A percentile compares a stretch with the other conserved stretches of the same genome.
phyloP scores from a whole-genome alignment of 2,797 vertebrate genomes.

The Neopelma chrysocephalum region DNA sequence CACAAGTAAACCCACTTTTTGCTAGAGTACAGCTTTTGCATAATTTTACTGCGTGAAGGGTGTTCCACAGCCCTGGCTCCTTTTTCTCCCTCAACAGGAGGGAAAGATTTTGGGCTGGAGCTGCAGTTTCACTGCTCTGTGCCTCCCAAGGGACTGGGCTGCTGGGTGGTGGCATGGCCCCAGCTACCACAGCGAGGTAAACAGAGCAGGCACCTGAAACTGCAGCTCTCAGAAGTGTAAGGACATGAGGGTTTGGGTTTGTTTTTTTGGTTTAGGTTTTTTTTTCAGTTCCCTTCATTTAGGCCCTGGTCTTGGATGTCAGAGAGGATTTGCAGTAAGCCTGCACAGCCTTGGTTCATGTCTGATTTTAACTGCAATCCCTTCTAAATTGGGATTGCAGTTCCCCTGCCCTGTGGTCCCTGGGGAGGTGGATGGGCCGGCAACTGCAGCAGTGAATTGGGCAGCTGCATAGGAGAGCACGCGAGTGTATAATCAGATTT shows the following conservation, averaged over 20 bases:
- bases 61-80: not conserved
- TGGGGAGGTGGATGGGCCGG: not conserved
- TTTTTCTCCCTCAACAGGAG: not conserved
- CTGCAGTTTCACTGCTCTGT: not conserved
- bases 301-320: not conserved
- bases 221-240: not conserved
- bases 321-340: not conserved
- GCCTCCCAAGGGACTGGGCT: not conserved
- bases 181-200: not conserved
- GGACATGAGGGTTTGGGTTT: not conserved
- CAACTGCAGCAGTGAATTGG: not conserved
- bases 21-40: not conserved
- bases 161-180: not conserved
- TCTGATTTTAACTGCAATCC: not conserved
- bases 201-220: not conserved
- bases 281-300: not conserved
- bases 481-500: constrained; percentile 28
- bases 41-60: not conserved
- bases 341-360: accelerated
- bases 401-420: not conserved
- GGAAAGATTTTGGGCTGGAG: not conserved
- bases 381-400: not conserved
- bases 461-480: constrained; percentile 25
- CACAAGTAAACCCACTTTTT: not conserved
- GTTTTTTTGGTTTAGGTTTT: accelerated